phyloP scores from a whole-genome alignment of 92 coral and sea anemone genomes.

The Virgularia gustaviana region DNA sequence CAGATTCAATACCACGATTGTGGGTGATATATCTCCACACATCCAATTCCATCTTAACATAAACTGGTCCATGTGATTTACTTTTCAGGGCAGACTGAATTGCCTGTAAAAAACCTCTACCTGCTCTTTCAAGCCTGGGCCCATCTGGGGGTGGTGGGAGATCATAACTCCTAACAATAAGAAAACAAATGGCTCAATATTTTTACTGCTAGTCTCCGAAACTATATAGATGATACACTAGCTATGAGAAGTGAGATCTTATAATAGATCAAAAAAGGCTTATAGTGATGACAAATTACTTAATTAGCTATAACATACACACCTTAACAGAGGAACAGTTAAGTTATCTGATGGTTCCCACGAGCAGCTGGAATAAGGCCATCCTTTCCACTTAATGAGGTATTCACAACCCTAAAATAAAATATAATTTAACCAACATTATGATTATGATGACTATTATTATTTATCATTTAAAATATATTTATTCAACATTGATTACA shows the following conservation, averaged over 20 bases:
- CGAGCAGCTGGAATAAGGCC: background rate
- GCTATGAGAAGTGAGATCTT: no score
- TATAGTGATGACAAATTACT: background rate
- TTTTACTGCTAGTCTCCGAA: background rate
- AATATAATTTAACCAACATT: background rate
- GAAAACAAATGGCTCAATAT: background rate
- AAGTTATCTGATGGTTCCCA: background rate
- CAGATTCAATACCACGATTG: conserved; percentile 28
- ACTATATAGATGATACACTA: no score
- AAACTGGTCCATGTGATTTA: conserved; percentile 25
- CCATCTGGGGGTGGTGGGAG: background rate
- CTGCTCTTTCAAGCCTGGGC: conserved; percentile 40
- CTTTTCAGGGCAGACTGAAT: conserved; percentile 31
- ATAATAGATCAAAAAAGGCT: no score
- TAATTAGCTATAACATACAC: background rate
- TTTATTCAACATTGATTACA: background rate
- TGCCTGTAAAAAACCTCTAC: conserved; percentile 35
- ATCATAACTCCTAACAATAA: conserved; percentile 10
- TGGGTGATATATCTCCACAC: conserved; percentile 42
- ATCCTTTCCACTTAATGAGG: no score
- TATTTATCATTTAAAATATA: background rate
- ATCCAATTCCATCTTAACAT: conserved; percentile 44
- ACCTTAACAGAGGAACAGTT: background rate
- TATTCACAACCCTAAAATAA: background rate
- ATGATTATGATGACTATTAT: background rate